Base-by-base conservation (phyloP, 2,113 vertebrate species). In the Cyphomyrus plagiostoma region DNA sequence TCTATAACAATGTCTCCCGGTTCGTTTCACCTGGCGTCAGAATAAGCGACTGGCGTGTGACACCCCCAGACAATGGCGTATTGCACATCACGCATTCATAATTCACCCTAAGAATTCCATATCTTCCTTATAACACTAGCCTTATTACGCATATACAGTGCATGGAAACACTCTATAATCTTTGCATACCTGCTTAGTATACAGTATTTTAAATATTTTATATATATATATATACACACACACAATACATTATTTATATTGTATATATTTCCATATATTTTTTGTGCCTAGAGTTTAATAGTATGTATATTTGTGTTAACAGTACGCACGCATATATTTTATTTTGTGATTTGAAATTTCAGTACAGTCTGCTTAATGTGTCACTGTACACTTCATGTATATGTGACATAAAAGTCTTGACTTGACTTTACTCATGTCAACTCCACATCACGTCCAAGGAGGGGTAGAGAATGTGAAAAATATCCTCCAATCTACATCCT, bases 401-500 rank as follows among this genome's bases (percentile, higher is more conserved):
- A 82, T 82, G 58, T 62, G 7, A 62, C 23, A 39, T 80, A 80
- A 42, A 42, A 42, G 35, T 80, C 39, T 26, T 80, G 13, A 42
- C 21, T 23, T n/a, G 56, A 58, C 21, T 21, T 56, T 30, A 77
- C 70, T 80, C 39, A 80, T 82, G 62, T 66, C 62, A 66, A 11
- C 62, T 48, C 80, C 19, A 15, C 82, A 84, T 84, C 10, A 46
- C 23, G 3, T 84, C 35, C 9, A 45, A 21, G 42, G 56, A 56
- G 80, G 77, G 52, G 11, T 48, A 58, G 70, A 80, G 52, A 86
- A 21, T 87, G 39, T 77, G 91, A 39, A 56, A 88, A 91, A 45
- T 89, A 46, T 56, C 52, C 66, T 90, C 80, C 89, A 87, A 90
- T 88, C 90, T 86, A 80, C 90, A 91, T 90, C 89, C 77, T 91